These are phyloP conservation scores for Corythaeola cristata DNA, from an alignment of 2,113 vertebrate genomes.

Conservation along the genomic window DNA sequence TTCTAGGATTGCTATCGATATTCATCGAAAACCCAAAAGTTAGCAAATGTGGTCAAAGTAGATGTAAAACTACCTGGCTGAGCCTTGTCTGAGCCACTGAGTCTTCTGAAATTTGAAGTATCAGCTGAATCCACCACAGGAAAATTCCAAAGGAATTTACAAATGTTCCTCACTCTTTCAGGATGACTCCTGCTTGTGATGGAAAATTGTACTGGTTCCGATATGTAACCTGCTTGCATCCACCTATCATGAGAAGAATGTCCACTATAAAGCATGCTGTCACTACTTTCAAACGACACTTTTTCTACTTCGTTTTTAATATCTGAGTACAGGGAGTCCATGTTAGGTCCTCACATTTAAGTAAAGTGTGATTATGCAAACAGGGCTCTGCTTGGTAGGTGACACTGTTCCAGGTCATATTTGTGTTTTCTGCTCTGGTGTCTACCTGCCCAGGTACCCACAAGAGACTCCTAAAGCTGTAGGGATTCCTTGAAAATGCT, in stretches of 20 bases:
- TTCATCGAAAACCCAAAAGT: not conserved
- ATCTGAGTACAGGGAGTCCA: not conserved
- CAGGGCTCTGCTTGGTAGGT: not conserved
- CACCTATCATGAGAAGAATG: not conserved
- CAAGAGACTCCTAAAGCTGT: not conserved
- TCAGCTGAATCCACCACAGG: not conserved
- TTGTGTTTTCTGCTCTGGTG: not conserved
- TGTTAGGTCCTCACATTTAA: not conserved
- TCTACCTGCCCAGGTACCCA: not conserved
- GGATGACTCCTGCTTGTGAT: not conserved
- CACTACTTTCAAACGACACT: not conserved
- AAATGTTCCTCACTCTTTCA: not conserved
- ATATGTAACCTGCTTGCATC: not conserved
- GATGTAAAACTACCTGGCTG: not conserved
- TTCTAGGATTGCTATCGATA: not conserved
- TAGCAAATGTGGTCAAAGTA: not conserved
- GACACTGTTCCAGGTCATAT: not conserved
- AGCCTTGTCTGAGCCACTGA: not conserved
- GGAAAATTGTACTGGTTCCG: not conserved
- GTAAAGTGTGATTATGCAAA: not conserved
- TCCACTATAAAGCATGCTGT: not conserved
- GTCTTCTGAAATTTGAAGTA: not conserved
- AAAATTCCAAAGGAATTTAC: not conserved
- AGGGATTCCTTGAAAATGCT: not conserved
- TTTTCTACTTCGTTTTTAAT: not conserved